phyloP scores from a whole-genome alignment of 2,797 vertebrate genomes.

The Tokudaia tokunoshimensis region DNA sequence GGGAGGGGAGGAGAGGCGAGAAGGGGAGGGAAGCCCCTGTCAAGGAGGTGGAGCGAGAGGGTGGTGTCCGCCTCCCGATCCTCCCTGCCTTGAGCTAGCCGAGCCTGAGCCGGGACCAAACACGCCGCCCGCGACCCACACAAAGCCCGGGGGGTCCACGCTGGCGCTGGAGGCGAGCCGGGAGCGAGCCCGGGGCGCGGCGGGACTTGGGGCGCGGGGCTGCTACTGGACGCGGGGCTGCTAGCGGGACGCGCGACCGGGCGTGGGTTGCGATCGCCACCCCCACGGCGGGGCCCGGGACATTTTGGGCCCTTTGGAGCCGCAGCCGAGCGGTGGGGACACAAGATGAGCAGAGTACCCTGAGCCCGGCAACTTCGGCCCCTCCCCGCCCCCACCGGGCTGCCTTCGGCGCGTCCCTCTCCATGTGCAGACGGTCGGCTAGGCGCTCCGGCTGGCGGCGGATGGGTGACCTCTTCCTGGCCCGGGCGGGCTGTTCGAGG shows the following conservation, averaged over 20 bases:
- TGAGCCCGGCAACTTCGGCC: slow-evolving; percentile 86
- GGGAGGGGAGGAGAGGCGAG: slow-evolving; percentile 56
- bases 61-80: slow-evolving; percentile 83
- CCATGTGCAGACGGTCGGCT: slow-evolving; percentile 81
- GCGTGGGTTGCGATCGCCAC: slow-evolving; percentile 50
- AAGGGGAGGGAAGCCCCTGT: slow-evolving; percentile 73
- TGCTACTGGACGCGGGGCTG: slow-evolving; percentile 56
- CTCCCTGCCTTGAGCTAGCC: slow-evolving; percentile 70
- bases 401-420: slow-evolving; percentile 76
- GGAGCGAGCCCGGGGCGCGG: slow-evolving; percentile 69
- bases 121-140: slow-evolving; percentile 69
- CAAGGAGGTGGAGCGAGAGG: slow-evolving; percentile 83
- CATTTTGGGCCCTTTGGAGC: slow-evolving; percentile 70
- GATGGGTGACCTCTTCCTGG: slow-evolving; percentile 94
- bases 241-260: slow-evolving; percentile 44
- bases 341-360: slow-evolving; percentile 84
- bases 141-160: slow-evolving; percentile 80
- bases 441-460: slow-evolving; percentile 83
- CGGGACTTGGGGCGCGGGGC: slow-evolving; percentile 48
- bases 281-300: slow-evolving; percentile 63
- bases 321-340: slow-evolving; percentile 64
- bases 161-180: slow-evolving; percentile 79
- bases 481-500: slow-evolving; percentile 88
- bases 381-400: slow-evolving; percentile 83
- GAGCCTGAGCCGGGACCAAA: slow-evolving; percentile 77